Evolutionary conservation across 2,113 vertebrate genomes (phyloP).

Genomic region (Sakesphorus luctuosus): DNA sequence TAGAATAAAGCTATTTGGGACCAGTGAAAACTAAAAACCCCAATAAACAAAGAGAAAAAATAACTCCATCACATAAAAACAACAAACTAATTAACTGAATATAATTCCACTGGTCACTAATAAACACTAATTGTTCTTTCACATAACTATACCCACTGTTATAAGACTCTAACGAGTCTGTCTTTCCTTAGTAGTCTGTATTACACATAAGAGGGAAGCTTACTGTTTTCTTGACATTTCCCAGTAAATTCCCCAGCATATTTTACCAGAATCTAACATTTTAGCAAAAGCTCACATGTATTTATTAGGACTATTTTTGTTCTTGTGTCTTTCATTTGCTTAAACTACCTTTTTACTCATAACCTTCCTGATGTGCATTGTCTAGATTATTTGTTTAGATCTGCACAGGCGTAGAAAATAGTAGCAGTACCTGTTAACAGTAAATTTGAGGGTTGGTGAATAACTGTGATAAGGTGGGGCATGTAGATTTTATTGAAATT

Average conservation of each 20-base stretch:
- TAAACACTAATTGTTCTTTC: background rate
- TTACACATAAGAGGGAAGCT: background rate
- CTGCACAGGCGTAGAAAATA: background rate
- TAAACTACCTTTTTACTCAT: background rate
- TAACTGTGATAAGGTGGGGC: background rate
- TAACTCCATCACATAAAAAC: background rate
- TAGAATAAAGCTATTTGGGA: constrained; percentile 48
- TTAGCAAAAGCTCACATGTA: background rate
- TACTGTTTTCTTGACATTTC: background rate
- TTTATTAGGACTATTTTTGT: background rate
- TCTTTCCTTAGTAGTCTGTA: background rate
- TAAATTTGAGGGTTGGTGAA: background rate
- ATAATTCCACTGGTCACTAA: background rate
- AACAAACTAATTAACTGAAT: background rate
- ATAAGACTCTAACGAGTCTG: background rate
- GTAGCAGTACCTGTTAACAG: background rate
- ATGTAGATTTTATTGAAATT: background rate
- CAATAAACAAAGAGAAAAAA: background rate
- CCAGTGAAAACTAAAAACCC: background rate
- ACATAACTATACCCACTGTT: background rate
- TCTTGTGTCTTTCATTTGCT: background rate
- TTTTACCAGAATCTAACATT: background rate
- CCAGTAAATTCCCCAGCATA: background rate
- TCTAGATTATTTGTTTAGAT: background rate
- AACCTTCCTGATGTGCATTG: background rate